Conservation (phyloP, 2,888 invertebrate species). For the Zygogramma bicolorata region DNA sequence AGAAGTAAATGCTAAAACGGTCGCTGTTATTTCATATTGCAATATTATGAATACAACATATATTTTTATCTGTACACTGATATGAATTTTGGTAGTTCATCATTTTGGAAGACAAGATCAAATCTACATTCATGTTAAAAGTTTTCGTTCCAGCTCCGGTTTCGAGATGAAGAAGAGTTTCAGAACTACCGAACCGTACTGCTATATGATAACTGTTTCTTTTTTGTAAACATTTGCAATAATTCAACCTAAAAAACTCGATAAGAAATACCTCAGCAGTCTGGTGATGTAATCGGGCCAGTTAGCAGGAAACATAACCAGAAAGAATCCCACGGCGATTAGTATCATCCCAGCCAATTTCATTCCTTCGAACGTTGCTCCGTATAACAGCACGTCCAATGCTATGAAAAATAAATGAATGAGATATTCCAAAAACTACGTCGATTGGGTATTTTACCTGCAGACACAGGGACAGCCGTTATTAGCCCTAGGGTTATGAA, state of each 20-base stretch:
- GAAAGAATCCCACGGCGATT: constrained; percentile 90
- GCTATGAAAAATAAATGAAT: constrained; percentile 69
- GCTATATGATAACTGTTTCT: neutral
- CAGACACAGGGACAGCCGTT: constrained; percentile 93
- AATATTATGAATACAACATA: no score
- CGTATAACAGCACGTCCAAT: constrained; percentile 87
- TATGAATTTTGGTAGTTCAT: no score
- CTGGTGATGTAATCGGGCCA: constrained; percentile 96
- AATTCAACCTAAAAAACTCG: neutral
- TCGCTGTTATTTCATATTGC: no score
- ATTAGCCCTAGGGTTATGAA: constrained; percentile 95
- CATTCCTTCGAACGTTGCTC: constrained; percentile 92
- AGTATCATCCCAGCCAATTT: constrained; percentile 94
- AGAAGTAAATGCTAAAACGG: no score
- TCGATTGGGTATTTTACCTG: constrained; percentile 74
- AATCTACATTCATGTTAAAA: no score
- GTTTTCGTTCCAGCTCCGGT: no score
- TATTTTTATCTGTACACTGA: no score
- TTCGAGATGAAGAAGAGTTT: no score
- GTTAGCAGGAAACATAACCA: constrained; percentile 95
- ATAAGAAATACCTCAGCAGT: constrained; percentile 79
- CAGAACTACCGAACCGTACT: neutral
- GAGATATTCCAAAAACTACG: neutral
- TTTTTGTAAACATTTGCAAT: neutral
- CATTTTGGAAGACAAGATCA: no score